phyloP scores from a whole-genome alignment of 35 echinoderm and acorn worm species.

The Ophioderma brevispina region DNA sequence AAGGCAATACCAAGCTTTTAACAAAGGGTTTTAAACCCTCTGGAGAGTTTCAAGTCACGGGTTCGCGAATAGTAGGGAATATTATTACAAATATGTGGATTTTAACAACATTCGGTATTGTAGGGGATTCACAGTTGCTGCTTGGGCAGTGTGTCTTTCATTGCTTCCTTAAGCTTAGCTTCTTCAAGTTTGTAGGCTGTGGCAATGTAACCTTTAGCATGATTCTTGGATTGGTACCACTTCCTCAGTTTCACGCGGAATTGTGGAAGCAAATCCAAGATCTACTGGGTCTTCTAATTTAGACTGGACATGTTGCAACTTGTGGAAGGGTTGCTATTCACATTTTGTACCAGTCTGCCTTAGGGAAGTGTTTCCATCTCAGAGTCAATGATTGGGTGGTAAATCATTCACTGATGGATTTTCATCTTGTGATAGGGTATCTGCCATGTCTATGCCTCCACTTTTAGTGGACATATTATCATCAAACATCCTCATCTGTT shows the following conservation, averaged over 20 bases:
- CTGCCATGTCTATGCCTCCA: neutral
- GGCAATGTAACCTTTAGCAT: slow-evolving; percentile 10
- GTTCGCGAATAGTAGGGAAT: neutral
- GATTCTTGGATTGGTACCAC: neutral
- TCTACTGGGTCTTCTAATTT: neutral
- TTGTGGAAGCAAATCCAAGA: slow-evolving; percentile 7
- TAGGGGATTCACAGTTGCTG: slow-evolving; percentile 1
- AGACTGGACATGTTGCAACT: neutral
- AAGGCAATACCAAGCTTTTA: slow-evolving; percentile 26
- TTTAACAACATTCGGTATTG: slow-evolving; percentile 50
- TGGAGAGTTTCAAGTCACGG: slow-evolving; percentile 45
- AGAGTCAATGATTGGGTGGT: neutral
- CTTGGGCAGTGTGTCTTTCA: slow-evolving; percentile 29
- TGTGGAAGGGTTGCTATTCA: neutral
- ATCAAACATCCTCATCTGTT: neutral
- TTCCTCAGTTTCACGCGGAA: neutral
- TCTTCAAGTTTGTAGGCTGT: slow-evolving; percentile 13
- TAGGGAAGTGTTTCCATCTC: neutral
- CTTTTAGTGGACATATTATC: neutral
- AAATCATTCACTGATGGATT: neutral
- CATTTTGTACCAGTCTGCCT: neutral
- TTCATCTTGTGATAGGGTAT: neutral
- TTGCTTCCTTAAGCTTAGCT: neutral
- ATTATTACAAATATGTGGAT: slow-evolving; percentile 48
- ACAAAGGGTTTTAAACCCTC: slow-evolving; percentile 36